A percentile compares a stretch with the other conserved stretches of the same genome.
These are phyloP conservation scores for Sminthurides bifidus DNA, from an alignment of 1,140 invertebrate genomes.

Conservation along the genomic window DNA sequence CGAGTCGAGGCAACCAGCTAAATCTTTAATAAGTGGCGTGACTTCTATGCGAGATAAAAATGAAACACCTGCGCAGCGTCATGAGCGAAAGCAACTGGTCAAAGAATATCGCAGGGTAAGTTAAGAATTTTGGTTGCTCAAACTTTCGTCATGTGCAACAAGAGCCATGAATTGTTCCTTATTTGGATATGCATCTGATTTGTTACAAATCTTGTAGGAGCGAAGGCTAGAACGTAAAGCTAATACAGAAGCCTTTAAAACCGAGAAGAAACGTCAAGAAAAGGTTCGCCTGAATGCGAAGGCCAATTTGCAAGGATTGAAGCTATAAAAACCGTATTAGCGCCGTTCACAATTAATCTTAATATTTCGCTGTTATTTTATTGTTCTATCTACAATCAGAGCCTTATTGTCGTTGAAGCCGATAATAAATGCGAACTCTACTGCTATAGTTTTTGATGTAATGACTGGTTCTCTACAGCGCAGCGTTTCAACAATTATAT, in stretches of 20 bases:
- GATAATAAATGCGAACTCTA: too few species aligned
- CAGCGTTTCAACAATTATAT: too few species aligned
- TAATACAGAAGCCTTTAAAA: conserved; percentile 73
- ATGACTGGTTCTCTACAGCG: too few species aligned
- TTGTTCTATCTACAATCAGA: too few species aligned
- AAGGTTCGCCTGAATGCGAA: conserved; percentile 62
- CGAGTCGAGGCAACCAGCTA: conserved; percentile 38
- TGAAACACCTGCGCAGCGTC: conserved; percentile 71
- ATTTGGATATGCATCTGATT: conserved; percentile 20
- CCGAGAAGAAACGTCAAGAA: conserved; percentile 69
- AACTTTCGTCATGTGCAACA: too few species aligned
- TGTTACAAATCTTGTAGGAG: conserved; percentile 49
- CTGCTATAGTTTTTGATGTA: too few species aligned
- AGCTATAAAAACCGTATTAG: conserved; percentile 33
- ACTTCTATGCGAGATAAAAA: conserved; percentile 59
- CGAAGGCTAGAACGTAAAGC: conserved; percentile 75
- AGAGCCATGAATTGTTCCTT: too few species aligned
- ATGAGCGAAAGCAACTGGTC: conserved; percentile 62
- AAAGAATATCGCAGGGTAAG: conserved; percentile 64
- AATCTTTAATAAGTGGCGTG: conserved; percentile 53
- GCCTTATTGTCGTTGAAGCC: too few species aligned
- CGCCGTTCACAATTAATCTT: too few species aligned
- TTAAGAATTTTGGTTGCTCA: too few species aligned
- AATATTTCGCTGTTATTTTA: too few species aligned
- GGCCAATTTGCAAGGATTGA: conserved; percentile 52